Conservation (phyloP, 2,888 invertebrate species). For the Acanthosepion pharaonis region DNA sequence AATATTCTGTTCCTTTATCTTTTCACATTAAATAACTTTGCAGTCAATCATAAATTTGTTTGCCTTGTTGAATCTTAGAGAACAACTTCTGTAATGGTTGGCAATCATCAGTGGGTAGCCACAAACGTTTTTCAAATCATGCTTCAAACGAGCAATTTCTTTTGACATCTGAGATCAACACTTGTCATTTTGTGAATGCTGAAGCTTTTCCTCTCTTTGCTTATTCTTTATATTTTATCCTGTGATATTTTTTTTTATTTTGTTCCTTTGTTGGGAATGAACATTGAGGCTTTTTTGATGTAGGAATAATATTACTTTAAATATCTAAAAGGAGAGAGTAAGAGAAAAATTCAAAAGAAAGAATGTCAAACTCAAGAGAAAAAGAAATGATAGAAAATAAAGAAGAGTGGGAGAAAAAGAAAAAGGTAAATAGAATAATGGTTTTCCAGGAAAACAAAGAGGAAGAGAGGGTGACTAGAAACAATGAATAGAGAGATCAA, state of each 20-base stretch:
- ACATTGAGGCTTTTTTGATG: background rate
- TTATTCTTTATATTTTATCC: background rate
- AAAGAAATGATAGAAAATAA: background rate
- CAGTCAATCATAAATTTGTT: background rate
- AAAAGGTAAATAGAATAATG: background rate
- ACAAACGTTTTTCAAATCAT: background rate
- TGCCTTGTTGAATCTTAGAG: background rate
- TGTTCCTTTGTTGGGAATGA: no score
- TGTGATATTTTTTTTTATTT: background rate
- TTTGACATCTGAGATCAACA: background rate
- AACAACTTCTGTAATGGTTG: background rate
- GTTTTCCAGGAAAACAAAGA: background rate
- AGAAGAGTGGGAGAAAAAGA: background rate
- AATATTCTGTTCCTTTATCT: background rate
- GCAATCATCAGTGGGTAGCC: background rate
- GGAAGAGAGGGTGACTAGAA: background rate
- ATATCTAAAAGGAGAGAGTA: background rate
- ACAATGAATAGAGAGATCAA: background rate
- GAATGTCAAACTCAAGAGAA: background rate
- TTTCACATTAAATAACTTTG: conserved; percentile 15
- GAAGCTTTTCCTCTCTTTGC: background rate
- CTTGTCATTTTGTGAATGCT: background rate
- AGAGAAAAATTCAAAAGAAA: background rate
- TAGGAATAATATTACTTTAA: background rate
- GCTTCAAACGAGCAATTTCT: background rate